These are phyloP conservation scores for Amiota communis DNA, from an alignment of 2,888 invertebrate genomes.

Conservation along the genomic window DNA sequence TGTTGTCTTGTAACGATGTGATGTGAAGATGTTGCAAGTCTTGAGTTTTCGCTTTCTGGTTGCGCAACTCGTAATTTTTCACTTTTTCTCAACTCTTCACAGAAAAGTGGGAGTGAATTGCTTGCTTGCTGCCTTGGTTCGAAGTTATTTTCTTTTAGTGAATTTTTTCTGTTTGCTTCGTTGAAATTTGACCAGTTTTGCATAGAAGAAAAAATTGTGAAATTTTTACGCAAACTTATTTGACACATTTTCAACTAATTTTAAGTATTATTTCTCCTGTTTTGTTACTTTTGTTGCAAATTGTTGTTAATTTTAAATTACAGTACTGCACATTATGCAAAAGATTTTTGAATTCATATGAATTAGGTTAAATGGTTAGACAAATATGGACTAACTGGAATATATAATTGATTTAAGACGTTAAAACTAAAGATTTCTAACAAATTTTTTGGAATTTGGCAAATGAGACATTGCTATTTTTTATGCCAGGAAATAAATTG, in stretches of 20 bases:
- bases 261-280: too few relatives aligned
- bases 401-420: not conserved
- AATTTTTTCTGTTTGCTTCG: not conserved
- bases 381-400: not conserved
- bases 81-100: conserved; percentile 25
- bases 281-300: too few relatives aligned
- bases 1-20: conserved; percentile 32
- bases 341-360: not conserved
- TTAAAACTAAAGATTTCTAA: too few relatives aligned
- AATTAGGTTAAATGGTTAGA: not conserved
- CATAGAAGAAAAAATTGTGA: conserved; percentile 18
- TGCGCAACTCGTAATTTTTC: conserved; percentile 16
- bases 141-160: not conserved
- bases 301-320: not conserved
- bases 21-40: conserved; percentile 60
- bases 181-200: conserved; percentile 18
- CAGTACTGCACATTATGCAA: not conserved
- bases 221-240: conserved; percentile 27
- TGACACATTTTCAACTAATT: conserved; percentile 18
- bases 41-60: conserved; percentile 48
- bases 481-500: too few relatives aligned
- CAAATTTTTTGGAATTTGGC: too few relatives aligned
- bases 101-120: conserved; percentile 13
- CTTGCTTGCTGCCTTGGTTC: conserved; percentile 49
- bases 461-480: too few relatives aligned